These are phyloP conservation scores for Dasysyrphus tricinctus DNA, from an alignment of 2,888 invertebrate genomes.

Conservation along the genomic window DNA sequence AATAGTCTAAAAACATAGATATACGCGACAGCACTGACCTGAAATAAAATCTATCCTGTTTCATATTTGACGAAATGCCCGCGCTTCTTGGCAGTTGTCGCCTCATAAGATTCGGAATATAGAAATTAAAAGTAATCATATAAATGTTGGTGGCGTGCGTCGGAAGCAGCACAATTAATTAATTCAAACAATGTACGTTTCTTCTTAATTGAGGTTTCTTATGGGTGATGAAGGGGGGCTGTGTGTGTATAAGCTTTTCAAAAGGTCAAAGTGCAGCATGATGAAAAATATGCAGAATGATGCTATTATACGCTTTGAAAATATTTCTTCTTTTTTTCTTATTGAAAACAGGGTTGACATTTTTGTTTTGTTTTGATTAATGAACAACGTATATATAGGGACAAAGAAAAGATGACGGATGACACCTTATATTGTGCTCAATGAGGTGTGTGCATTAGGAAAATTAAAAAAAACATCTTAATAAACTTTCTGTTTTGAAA, in stretches of 20 bases:
- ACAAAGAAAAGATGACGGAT: slow-evolving; percentile 13
- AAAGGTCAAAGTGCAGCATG: slow-evolving; percentile 67
- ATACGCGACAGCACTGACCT: slow-evolving; percentile 2
- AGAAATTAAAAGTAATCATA: slow-evolving; percentile 56
- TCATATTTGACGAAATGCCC: slow-evolving; percentile 45
- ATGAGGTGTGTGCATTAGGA: slow-evolving; percentile 69
- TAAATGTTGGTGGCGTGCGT: slow-evolving; percentile 61
- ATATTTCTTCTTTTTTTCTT: slow-evolving; percentile 13
- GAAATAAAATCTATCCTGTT: neutral
- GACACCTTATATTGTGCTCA: slow-evolving; percentile 46
- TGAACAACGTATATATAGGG: neutral
- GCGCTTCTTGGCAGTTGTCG: slow-evolving; percentile 36
- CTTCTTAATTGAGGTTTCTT: slow-evolving; percentile 57
- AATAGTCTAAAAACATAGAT: neutral
- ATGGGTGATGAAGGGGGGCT: slow-evolving; percentile 1
- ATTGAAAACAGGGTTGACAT: slow-evolving; percentile 11
- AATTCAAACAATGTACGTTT: slow-evolving; percentile 59
- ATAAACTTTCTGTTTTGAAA: slow-evolving; percentile 7
- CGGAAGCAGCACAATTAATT: slow-evolving; percentile 74
- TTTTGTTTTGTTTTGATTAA: slow-evolving; percentile 11
- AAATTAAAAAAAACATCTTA: slow-evolving; percentile 57
- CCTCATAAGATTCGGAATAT: slow-evolving; percentile 60
- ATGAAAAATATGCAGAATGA: slow-evolving; percentile 29
- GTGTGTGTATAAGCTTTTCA: slow-evolving; percentile 41
- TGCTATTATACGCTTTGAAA: slow-evolving; percentile 54